Evolutionary conservation across 2,888 invertebrate species (phyloP), one percentile per base, ranked within the genome.

Genomic region (Zygothrica quintamaculata): DNA sequence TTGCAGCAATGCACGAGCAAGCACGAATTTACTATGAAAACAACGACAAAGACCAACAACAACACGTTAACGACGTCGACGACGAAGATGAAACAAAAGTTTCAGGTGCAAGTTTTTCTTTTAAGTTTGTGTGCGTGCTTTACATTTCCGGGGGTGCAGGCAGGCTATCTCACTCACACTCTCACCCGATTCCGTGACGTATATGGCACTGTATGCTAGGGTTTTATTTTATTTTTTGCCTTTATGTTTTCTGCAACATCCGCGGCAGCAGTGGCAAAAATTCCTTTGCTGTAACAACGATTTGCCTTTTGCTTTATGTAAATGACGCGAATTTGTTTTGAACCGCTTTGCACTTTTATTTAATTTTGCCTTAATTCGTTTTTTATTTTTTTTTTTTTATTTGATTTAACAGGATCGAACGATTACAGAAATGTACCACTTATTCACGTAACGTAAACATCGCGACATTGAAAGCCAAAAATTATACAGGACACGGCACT

Each of bases 91-190:
- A 37, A 59, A 53, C 51, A 60, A 57, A 84, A 86, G 84, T 81
- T 80, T 86, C 87, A 80, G 80, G 80, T 80, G 80, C 80, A 80
- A 80, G 87, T 86, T 80, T 84, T 85, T 84, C 76, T 60, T 74
- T 65, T 51, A 31, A 47, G 48, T 47, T 16, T 51, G 55, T 44
- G 34, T 51, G 53, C 61, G 64, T 68, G 65, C 60, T 67, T 75
- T 81, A 88, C 88, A 87, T 88, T 88, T 87, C 87, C 87, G 88
- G 87, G 88, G 88, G 88, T 86, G 81, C 62, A 71, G 62, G 44
- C 68, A 57, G 44, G 31, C 56, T 37, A 60, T 80, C 74, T 66
- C 69, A 74, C 81, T 64, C 80, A 69, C 77, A 69, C 80, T 47
- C 53, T 58, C 46, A 44, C 61, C 42, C 65, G 29, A 62, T 66